Base-by-base conservation (phyloP, 2,797 vertebrate species). In the Echiichthys vipera region DNA sequence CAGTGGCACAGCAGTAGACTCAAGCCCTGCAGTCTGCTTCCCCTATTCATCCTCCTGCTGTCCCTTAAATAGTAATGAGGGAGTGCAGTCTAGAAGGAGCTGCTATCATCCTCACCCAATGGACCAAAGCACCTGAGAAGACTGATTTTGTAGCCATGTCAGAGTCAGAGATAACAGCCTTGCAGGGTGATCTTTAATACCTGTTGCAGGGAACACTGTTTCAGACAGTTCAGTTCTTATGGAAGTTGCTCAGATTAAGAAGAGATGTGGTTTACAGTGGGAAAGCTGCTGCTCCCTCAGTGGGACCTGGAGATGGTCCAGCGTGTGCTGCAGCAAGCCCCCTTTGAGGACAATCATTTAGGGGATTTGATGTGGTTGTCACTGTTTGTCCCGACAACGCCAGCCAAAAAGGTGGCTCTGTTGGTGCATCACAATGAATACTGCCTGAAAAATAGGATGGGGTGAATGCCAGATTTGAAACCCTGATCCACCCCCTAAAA, bases 221-320 rank as follows among this genome's bases (percentile, higher is more conserved):
- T 77, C 45, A 66, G 47, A 32, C 20, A 29, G 15, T 57, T 15
- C 7, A 18, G 12, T 25, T 72, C 37, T 58, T 63, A 42, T 32
- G n/a, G 45, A 61, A 50, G 61, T 50, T 68, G 25, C 46, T 64
- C 49, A 65, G 59, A 62, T 58, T 59, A 29, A 24, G 18, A 53
- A 15, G 47, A 66, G 40, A 34, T 50, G 70, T 55, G 37, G 49
- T 36, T 80, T 61, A 67, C 43, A 65, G 71, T 37, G 25, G 65
- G 64, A 71, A 65, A 55, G 46, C 63, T 67, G 57, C 45, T 40
- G 62, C 58, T 80, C 43, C 11, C 63, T 56, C 46, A 29, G 57
- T 53, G 20, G 43, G 66, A 78, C 49, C 53, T 70, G 57, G 74
- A 71, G 39, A n/a, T 9, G 5, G 22, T 69, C 45, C 78, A 77